A percentile compares a stretch with the other conserved stretches of the same genome.
Conservation (phyloP, 2,888 invertebrate genomes). For the Lithophane leautieri region DNA sequence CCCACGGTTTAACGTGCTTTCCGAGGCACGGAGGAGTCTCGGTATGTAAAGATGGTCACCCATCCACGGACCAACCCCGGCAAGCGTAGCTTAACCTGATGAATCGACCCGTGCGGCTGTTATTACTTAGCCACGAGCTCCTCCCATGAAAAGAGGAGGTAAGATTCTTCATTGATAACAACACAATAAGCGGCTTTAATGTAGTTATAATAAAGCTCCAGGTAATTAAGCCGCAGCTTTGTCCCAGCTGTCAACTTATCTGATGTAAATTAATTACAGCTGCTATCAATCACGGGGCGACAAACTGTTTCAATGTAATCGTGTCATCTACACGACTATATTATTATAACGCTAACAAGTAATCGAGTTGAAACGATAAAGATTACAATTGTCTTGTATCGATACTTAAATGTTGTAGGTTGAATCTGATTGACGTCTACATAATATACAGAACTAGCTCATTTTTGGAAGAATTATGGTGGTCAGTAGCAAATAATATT, state of each 20-base stretch:
- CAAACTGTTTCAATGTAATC: slow-evolving; percentile 64
- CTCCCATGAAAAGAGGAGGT: background rate
- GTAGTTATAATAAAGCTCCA: slow-evolving; percentile 66
- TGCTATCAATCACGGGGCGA: slow-evolving; percentile 78
- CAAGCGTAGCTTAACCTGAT: no score
- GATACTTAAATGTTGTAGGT: slow-evolving; percentile 14
- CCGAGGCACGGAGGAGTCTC: no score
- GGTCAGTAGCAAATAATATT: background rate
- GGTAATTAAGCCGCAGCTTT: slow-evolving; percentile 75
- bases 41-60: no score
- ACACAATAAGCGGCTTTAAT: slow-evolving; percentile 57
- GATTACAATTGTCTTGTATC: slow-evolving; percentile 34
- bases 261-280: slow-evolving; percentile 81
- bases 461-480: background rate
- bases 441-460: accelerated
- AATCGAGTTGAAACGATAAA: slow-evolving; percentile 51
- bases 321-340: slow-evolving; percentile 50
- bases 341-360: slow-evolving; percentile 51
- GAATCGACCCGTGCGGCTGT: no score
- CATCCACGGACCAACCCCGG: no score
- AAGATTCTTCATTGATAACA: background rate
- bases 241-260: slow-evolving; percentile 82
- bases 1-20: no score
- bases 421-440: background rate
- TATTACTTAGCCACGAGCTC: no score